Evolutionary conservation across 2,797 vertebrate species (phyloP), one percentile per base, ranked within the genome.

Genomic region (Zenarchopterus dispar): DNA sequence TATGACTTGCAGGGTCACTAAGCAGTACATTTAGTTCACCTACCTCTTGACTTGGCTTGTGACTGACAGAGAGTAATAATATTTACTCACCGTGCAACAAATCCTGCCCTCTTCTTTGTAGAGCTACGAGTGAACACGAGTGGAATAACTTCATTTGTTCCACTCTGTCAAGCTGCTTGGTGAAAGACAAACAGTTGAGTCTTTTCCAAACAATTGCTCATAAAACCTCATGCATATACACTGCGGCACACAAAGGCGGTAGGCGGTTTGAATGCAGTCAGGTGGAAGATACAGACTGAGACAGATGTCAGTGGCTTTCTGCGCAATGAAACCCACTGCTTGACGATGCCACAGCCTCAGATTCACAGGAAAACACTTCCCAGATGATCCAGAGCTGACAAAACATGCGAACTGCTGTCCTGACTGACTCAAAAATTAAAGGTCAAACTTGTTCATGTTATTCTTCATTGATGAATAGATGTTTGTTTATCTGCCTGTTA

Each of bases 111-210:
- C 22, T 39, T 79, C 75, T 76, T 81, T 77, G 73, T 82, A 70
- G 59, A 65, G 67, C 75, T 70, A 55, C n/a, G 52, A 65, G 66
- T 73, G 77, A 87, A 73, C 31, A 46, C 64, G 67, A 84, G 79
- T 72, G 82, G 83, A 89, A 91, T 90, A 88, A 89, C 66, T 70
- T 33, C 3, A 84, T 92, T 92, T 81, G 74, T 83, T 78, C 82
- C 58, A 61, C 75, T 75, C 67, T 49, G 57, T 80, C 66, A 70
- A 67, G 56, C 73, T 42, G 51, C 71, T 67, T 73, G 62, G 39
- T 63, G 59, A 80, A 88, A 88, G 60, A 79, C 87, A 92, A 91
- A 91, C 85, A 88, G 65, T 33, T 50, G 39, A 73, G 73, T 78
- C 73, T 75, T 78, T 75, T 81, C 74, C 70, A 81, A 82, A 85